Percentiles rank a stretch among this genome's conserved stretches.
Evolutionary conservation across 1,140 invertebrate genomes (phyloP).

Genomic region (Cataglyphis hispanica): DNA sequence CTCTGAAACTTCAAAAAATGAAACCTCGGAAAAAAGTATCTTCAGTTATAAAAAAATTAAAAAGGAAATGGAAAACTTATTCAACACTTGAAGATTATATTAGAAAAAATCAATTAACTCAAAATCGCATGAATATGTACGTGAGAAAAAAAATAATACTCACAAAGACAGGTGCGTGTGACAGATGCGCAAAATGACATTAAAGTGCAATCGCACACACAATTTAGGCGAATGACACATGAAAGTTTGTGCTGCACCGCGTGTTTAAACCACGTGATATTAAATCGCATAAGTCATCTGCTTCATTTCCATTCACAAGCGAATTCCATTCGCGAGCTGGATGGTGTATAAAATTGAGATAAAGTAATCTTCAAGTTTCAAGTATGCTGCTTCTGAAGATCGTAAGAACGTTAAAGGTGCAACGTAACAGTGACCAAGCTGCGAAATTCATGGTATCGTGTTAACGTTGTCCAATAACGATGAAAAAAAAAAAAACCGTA

Average conservation of each 20-base stretch:
- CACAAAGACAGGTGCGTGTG: neutral
- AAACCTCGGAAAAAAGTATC: neutral
- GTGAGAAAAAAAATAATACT: neutral
- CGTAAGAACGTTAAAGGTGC: neutral
- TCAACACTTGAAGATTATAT: slow-evolving; percentile 37
- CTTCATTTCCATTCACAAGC: slow-evolving; percentile 7
- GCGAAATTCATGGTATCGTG: slow-evolving; percentile 52
- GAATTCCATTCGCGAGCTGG: slow-evolving; percentile 13
- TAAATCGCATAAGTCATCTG: slow-evolving; percentile 63
- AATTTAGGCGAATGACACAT: neutral
- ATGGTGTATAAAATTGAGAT: slow-evolving; percentile 6
- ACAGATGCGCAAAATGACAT: slow-evolving; percentile 9
- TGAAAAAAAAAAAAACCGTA: neutral
- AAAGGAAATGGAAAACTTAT: slow-evolving; percentile 1
- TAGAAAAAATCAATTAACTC: neutral
- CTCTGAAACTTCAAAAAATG: neutral
- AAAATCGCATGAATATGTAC: neutral
- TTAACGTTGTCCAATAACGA: slow-evolving; percentile 47
- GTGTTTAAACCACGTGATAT: slow-evolving; percentile 67
- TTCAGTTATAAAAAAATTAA: neutral
- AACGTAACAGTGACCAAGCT: slow-evolving; percentile 23
- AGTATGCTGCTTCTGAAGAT: slow-evolving; percentile 1
- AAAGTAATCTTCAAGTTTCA: neutral
- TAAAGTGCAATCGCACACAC: slow-evolving; percentile 34
- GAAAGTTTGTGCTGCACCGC: slow-evolving; percentile 60